Evolutionary conservation across 2,113 vertebrate genomes (phyloP).

Genomic region (Montifringilla adamsi): DNA sequence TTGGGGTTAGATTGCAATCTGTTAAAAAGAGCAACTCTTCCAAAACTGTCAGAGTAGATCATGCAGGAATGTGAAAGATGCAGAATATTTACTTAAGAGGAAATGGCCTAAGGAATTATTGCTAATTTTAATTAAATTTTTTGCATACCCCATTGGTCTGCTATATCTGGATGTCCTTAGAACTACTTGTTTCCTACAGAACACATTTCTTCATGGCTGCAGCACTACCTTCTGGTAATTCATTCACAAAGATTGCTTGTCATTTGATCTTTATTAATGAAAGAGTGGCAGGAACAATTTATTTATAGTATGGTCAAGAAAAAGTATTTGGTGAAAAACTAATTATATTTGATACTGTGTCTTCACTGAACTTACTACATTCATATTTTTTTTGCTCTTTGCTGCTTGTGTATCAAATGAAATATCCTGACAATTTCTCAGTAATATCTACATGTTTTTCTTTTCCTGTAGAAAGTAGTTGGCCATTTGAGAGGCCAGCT

Average conservation of each 20-base stretch:
- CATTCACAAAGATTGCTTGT: constrained; percentile 12
- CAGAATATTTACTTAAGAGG: constrained; percentile 56
- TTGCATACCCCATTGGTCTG: constrained; percentile 5
- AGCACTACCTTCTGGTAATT: constrained; percentile 23
- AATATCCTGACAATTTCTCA: not conserved
- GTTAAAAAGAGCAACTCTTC: constrained; percentile 48
- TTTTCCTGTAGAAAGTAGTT: not conserved
- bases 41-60: constrained; percentile 46
- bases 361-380: not conserved
- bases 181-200: not conserved
- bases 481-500: not conserved
- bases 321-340: not conserved
- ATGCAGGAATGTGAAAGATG: constrained; percentile 52
- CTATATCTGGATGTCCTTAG: not conserved
- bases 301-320: constrained; percentile 24
- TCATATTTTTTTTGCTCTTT: not conserved
- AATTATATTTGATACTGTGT: not conserved
- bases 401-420: not conserved
- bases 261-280: constrained; percentile 54
- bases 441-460: not conserved
- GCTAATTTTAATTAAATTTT: constrained; percentile 60
- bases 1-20: constrained; percentile 30
- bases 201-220: not conserved
- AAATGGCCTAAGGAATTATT: constrained; percentile 24
- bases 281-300: not conserved